These are phyloP conservation scores for Semotilus atromaculatus DNA, from an alignment of 2,797 vertebrate genomes.

Conservation along the genomic window DNA sequence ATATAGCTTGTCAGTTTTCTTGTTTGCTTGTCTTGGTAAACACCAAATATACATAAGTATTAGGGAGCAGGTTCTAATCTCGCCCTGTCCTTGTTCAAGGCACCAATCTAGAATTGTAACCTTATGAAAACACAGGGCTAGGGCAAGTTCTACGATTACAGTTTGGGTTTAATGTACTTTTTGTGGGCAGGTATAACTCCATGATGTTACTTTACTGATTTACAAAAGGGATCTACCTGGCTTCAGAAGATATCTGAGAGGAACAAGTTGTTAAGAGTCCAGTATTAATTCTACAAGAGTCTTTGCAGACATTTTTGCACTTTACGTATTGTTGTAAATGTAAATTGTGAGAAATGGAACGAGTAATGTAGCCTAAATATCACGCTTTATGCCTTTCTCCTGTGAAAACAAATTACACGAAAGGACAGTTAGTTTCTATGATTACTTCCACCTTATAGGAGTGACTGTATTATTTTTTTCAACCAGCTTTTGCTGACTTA, in stretches of 20 bases:
- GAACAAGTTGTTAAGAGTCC: neutral
- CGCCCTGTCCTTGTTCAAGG: neutral
- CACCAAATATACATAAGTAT: neutral
- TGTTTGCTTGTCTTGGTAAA: slow-evolving; percentile 13
- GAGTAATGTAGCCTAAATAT: neutral
- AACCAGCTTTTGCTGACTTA: neutral
- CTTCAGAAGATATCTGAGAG: slow-evolving; percentile 1
- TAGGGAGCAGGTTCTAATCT: slow-evolving; percentile 23
- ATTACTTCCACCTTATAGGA: neutral
- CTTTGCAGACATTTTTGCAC: neutral
- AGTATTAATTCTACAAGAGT: neutral
- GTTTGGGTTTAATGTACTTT: slow-evolving; percentile 8
- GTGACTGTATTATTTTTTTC: neutral
- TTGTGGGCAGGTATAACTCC: neutral
- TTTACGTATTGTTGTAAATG: neutral
- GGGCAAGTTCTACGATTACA: slow-evolving; percentile 9
- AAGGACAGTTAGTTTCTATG: neutral
- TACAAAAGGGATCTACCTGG: neutral
- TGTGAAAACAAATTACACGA: neutral
- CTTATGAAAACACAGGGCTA: slow-evolving; percentile 29
- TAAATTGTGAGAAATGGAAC: neutral
- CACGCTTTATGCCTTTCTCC: neutral
- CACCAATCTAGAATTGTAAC: slow-evolving; percentile 24
- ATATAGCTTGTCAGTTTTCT: neutral
- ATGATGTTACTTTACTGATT: neutral